Evolutionary conservation across 2,113 vertebrate species (phyloP).

Genomic region (Pontoporia blainvillei): DNA sequence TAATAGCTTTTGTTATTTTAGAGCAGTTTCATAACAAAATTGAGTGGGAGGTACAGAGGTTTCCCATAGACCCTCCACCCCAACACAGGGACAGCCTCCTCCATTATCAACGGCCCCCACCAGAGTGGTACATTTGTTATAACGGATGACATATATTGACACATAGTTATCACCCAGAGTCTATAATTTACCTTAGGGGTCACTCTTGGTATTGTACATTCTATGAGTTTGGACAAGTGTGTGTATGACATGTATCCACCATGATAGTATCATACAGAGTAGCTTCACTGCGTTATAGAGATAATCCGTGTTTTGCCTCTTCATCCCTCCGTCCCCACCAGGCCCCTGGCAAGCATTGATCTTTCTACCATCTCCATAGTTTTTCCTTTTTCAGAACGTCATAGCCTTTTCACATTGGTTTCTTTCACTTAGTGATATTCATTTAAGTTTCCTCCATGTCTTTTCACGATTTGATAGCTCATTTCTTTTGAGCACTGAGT

Average conservation of each 20-base stretch:
- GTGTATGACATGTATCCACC: too few relatives aligned
- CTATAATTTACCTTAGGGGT: neutral
- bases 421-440: neutral
- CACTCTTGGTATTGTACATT: neutral
- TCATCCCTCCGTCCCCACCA: neutral
- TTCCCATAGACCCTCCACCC: neutral
- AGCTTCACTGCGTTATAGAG: neutral
- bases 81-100: too few relatives aligned
- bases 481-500: neutral
- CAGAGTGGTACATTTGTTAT: neutral
- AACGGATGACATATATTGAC: neutral
- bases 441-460: rapidly evolving
- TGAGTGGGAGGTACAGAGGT: neutral
- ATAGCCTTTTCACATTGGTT: neutral
- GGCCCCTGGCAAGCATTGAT: too few relatives aligned
- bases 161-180: too few relatives aligned
- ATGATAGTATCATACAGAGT: rapidly evolving
- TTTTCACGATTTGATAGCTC: neutral
- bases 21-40: neutral
- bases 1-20: neutral
- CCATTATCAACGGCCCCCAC: neutral
- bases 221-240: neutral
- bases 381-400: neutral
- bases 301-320: neutral
- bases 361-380: neutral